Base-by-base conservation (phyloP, 2,113 vertebrate species). In the Corythoichthys intestinalis region DNA sequence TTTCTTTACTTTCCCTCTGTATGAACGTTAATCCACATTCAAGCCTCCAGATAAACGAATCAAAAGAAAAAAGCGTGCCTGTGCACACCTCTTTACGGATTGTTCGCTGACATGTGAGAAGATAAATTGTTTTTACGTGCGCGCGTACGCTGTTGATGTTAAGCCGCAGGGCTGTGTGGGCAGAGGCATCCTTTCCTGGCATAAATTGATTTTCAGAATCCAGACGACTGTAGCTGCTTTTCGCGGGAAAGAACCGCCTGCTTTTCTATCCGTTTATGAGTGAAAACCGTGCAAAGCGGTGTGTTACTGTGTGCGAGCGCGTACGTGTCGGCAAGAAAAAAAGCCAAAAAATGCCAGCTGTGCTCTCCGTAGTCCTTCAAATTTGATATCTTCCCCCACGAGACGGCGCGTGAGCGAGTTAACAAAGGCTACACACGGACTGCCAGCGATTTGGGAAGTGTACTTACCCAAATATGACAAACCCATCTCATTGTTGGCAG, bases 131-230 rank as follows among this genome's bases (percentile, higher is more conserved):
- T 70, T 81, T 78, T 67, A 59, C 72, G 48, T 48, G 74, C 63
- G 64, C 73, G 73, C 53, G 46, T 53, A 73, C 69, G 67, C 59
- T 61, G 46, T 41, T 79, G 69, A 74, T 80, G 65, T 65, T 74
- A 39, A 70, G 79, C 80, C 83, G 60, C 58, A 66, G 80, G 78
- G 78, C 64, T 79, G 81, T 74, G 82, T 84, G 77, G 84, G 82
- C 71, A 84, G 77, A 72, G 69, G 72, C 70, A 64, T 81, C 75
- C 72, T 82, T 65, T 78, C 77, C 78, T 48, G 39, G 69, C 77
- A 54, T 77, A 77, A 84, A 85, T 80, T 86, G 86, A 90, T 90
- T 83, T 90, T 71, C 77, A 75, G 78, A 85, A 81, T 78, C 77
- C 72, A 77, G 74, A 83, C 70, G 17, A 70, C 61, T 63, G 14